Conservation (phyloP, 2,113 vertebrate genomes). For the Antidorcas marsupialis region DNA sequence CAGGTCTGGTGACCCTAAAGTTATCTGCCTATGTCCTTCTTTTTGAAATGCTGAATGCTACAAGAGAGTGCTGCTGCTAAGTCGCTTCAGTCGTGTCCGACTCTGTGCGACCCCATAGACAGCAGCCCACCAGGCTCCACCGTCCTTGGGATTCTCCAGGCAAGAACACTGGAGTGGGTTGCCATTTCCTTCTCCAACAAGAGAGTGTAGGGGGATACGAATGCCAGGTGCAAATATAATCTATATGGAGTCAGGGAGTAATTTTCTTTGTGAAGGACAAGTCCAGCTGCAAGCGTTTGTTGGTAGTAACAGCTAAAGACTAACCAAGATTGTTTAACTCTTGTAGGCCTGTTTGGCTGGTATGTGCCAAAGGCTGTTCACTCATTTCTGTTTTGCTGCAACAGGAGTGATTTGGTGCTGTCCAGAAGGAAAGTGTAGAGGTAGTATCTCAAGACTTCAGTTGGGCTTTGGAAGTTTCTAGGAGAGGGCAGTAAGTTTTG, state of each 20-base stretch:
- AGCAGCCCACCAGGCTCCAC: too few relatives aligned
- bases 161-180: too few relatives aligned
- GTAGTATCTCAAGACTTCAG: neutral
- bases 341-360: neutral
- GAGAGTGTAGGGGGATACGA: neutral
- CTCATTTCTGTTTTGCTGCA: neutral
- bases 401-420: neutral
- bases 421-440: neutral
- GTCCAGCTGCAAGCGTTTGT: neutral
- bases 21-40: neutral
- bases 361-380: neutral
- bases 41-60: neutral
- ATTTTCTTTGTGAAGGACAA: neutral
- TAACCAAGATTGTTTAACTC: neutral
- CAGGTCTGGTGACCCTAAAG: neutral
- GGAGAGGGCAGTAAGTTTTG: neutral
- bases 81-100: too few relatives aligned
- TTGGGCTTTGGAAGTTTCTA: neutral
- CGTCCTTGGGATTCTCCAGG: too few relatives aligned
- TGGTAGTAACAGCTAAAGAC: neutral
- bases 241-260: neutral
- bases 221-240: neutral
- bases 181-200: neutral
- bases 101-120: too few relatives aligned
- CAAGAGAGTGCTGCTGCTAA: neutral